Conservation (phyloP, 2,888 invertebrate genomes). For the Clostera curtula region DNA sequence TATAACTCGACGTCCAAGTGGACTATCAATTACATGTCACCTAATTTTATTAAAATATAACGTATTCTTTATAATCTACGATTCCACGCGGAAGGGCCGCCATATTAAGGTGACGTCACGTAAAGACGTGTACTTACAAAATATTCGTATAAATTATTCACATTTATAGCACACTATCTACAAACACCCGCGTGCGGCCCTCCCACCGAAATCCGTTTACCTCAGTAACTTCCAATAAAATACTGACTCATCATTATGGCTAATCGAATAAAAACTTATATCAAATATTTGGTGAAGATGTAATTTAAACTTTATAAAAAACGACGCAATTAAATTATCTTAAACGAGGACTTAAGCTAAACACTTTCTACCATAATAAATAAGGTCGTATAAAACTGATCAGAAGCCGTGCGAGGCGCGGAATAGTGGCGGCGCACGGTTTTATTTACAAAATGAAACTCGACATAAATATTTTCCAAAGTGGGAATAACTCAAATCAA, state of each 20-base stretch:
- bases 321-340: slow-evolving; percentile 60
- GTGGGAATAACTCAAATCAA: no score
- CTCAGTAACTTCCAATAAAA: slow-evolving; percentile 62
- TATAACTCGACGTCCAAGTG: slow-evolving; percentile 58
- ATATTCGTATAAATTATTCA: slow-evolving; percentile 75
- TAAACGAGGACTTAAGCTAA: slow-evolving; percentile 58
- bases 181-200: slow-evolving; percentile 66
- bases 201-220: slow-evolving; percentile 58
- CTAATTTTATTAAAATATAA: slow-evolving; percentile 68
- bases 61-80: slow-evolving; percentile 47
- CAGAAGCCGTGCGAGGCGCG: slow-evolving; percentile 41
- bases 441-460: slow-evolving; percentile 44
- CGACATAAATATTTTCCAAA: no score
- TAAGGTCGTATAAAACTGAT: slow-evolving; percentile 66
- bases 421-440: slow-evolving; percentile 14
- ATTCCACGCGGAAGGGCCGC: slow-evolving; percentile 62
- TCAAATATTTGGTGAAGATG: slow-evolving; percentile 73
- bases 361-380: slow-evolving; percentile 52
- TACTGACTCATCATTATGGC: slow-evolving; percentile 74
- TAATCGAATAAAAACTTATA: slow-evolving; percentile 70
- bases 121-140: slow-evolving; percentile 74
- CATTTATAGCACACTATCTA: slow-evolving; percentile 75
- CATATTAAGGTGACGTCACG: slow-evolving; percentile 61
- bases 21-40: slow-evolving; percentile 44
- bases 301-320: slow-evolving; percentile 58